phyloP scores from a whole-genome alignment of 2,113 vertebrate genomes.

The Cavia aperea region DNA sequence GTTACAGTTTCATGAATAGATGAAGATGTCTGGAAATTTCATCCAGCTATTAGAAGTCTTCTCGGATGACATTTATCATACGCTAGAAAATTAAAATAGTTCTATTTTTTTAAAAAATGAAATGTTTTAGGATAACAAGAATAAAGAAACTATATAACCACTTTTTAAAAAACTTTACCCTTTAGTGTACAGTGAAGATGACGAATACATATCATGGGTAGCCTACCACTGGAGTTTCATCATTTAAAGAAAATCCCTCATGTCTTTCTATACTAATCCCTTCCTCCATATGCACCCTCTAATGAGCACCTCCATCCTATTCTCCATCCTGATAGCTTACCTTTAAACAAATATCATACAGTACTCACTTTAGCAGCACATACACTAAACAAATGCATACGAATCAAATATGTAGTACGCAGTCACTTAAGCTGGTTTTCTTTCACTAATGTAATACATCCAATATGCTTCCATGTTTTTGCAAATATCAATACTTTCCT shows the following conservation, averaged over 20 bases:
- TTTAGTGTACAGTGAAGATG: neutral
- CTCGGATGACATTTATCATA: neutral
- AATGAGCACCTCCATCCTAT: neutral
- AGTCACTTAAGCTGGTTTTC: neutral
- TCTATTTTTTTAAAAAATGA: neutral
- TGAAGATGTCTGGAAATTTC: neutral
- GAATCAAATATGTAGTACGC: neutral
- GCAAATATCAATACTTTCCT: neutral
- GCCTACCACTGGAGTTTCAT: neutral
- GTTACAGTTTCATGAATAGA: neutral
- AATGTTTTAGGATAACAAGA: neutral
- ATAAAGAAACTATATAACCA: neutral
- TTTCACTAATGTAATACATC: neutral
- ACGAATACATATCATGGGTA: neutral
- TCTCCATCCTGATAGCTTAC: neutral
- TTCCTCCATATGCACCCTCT: neutral
- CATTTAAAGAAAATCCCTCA: neutral
- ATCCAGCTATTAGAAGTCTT: neutral
- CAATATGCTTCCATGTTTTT: neutral
- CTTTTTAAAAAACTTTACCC: neutral
- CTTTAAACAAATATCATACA: neutral
- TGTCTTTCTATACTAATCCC: neutral
- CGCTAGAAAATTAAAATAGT: constrained; percentile 31
- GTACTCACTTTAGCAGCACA: neutral
- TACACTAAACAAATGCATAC: neutral